Evolutionary conservation across 2,113 vertebrate species (phyloP), one percentile per base, ranked within the genome.

Genomic region (Hypomesus transpacificus): DNA sequence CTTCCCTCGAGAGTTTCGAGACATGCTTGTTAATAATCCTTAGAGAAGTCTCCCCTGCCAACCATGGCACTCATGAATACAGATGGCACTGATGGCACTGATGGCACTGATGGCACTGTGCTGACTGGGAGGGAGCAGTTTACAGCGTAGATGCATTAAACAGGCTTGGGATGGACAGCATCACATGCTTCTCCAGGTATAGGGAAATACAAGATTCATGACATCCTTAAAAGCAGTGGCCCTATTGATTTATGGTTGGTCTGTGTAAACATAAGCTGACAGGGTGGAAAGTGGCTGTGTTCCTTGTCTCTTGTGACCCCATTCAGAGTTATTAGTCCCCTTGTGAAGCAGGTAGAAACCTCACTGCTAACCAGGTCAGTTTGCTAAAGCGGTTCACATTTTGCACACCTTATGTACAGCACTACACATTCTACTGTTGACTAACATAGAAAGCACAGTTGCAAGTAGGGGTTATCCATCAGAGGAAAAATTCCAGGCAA

Each of bases 71-170:
- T 91, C 86, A 90, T 90, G 87, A 91, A 91, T 89, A 90, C 87
- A 91, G 85, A 88, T 88, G 87, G 80, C 24, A 3, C 24, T 26
- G 31, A 57, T 78, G 77, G 75, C 74, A 81, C 89, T 91, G 85
- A 88, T 88, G 87, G 80, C 84, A 84, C 67, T 68, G 69, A 79
- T 89, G 87, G 81, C 84, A 85, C 82, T 75, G 79, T 78, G 17
- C 75, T 75, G 87, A 83, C 82, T 83, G 78, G 78, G 81, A 85
- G 87, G 80, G 87, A 89, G 86, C 85, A 77, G 82, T 85, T 89
- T 88, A 88, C 87, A 87, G 85, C 74, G 80, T 66, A 86, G 86
- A 89, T 88, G 87, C 88, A 88, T 89, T 89, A 83, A 78, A 79
- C 65, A 67, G 66, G 68, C 81, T 77, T 75, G 75, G 86, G 82